Base-by-base conservation (phyloP, 2,888 invertebrate species). In the Aquatica leii region DNA sequence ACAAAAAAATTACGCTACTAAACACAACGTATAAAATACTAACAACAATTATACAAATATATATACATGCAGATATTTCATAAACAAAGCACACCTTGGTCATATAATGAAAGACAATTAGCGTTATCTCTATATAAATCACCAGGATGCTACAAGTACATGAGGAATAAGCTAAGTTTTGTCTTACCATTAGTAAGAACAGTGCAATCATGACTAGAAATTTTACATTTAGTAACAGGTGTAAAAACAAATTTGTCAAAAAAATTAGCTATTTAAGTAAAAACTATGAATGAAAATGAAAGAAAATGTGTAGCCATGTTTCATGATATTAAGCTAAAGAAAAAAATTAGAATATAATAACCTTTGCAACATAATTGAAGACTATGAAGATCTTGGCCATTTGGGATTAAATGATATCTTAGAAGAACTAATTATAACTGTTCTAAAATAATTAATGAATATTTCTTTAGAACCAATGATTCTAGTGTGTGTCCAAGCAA, bases 171-270 rank as follows among this genome's bases (percentile, higher is more conserved):
- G 41, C 66, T 69, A 55, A 49, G 68, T 24, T 67, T 76, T 49
- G 54, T 63, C 43, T 59, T 76, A 31, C 73, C 74, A 18, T 71
- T 65, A 43, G 66, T 68, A 15, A 64, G 66, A 53, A 65, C 73
- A 20, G 66, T 76, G 18, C 65, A 65, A 17, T 49, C 34, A 41
- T 76, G 74, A 75, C 57, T 76, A 6, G 70, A 71, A 46, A 63
- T 72, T 41, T 49, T 63, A 18, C 55, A 72, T 53, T 62, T 74
- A 53, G 54, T 49, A 41, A 59, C 73, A 4, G 73, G 72, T 12
- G 59, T 73, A 62, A 60, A 64, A 40, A 61, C 58, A 9, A 51
- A 58, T 40, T 61, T 75, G n/a, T n/a, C 68, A 21, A 53, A 70
- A 43, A 66, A 68, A 58, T 53, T 73, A 17, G 40, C 61, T 48